A percentile compares a stretch with the other conserved stretches of the same genome.
These are phyloP conservation scores for Adelosebastes latens DNA, from an alignment of 2,797 vertebrate genomes.

Conservation along the genomic window DNA sequence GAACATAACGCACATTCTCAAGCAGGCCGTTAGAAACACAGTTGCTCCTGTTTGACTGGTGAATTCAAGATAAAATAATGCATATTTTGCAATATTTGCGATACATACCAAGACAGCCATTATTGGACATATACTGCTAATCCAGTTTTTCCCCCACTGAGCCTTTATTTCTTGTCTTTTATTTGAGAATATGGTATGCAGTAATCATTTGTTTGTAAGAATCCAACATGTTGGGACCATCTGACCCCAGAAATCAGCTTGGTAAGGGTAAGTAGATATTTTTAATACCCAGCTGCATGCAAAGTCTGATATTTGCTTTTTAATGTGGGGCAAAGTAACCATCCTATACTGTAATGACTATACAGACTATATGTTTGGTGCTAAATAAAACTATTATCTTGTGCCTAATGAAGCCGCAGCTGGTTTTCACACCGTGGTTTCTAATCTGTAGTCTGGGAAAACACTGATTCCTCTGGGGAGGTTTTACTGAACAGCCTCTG, in stretches of 20 bases:
- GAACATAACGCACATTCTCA: not conserved
- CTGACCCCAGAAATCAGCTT: not conserved
- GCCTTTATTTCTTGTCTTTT: not conserved
- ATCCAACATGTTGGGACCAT: not conserved
- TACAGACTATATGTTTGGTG: not conserved
- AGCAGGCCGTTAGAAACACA: not conserved
- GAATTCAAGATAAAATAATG: not conserved
- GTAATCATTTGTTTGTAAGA: not conserved
- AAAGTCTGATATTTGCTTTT: not conserved
- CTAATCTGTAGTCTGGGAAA: conserved; percentile 24
- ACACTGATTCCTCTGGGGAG: conserved; percentile 31
- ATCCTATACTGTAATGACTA: not conserved
- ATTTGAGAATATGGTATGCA: not conserved
- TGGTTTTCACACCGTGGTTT: not conserved
- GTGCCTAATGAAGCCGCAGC: not conserved
- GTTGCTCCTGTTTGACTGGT: not conserved
- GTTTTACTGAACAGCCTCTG: conserved; percentile 27
- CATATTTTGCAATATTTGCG: not conserved
- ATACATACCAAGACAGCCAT: not conserved
- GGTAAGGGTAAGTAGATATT: not conserved
- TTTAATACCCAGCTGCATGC: not conserved
- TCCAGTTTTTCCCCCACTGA: not conserved
- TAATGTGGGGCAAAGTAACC: not conserved
- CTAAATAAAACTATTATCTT: not conserved
- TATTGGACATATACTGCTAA: not conserved